phyloP scores from a whole-genome alignment of 2,113 vertebrate genomes.

The Syrrhaptes paradoxus region DNA sequence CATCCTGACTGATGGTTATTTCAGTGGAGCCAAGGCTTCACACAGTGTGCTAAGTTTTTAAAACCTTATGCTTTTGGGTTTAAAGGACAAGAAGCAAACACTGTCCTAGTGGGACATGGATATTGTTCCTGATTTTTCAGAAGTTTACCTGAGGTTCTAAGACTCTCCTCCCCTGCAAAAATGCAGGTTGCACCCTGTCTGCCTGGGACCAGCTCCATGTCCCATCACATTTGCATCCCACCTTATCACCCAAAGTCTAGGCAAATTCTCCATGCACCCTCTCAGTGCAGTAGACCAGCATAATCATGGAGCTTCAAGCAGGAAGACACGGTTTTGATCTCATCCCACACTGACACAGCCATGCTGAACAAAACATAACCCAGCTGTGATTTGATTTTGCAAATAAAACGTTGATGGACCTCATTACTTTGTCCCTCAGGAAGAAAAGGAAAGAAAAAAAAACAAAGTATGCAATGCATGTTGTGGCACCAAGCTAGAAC shows the following conservation, averaged over 20 bases:
- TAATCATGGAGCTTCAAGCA: background rate
- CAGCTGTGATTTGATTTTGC: background rate
- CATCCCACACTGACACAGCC: background rate
- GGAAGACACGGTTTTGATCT: background rate
- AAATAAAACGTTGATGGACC: background rate
- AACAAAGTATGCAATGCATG: background rate
- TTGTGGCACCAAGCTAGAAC: slow-evolving; percentile 10
- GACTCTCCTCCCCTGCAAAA: background rate
- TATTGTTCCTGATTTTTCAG: background rate
- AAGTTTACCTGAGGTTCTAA: background rate
- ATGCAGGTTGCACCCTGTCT: accelerated
- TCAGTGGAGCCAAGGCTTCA: background rate
- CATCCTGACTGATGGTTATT: background rate
- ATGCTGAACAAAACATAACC: background rate
- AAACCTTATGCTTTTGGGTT: background rate
- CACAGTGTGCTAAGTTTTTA: background rate
- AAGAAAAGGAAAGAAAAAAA: background rate
- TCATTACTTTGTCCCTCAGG: background rate
- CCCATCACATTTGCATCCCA: background rate
- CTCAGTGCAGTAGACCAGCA: background rate
- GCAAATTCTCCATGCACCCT: background rate
- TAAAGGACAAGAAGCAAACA: background rate
- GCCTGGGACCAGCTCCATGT: background rate
- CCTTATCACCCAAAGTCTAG: background rate
- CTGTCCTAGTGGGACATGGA: background rate